A percentile compares a stretch with the other conserved stretches of the same genome.
phyloP scores from a whole-genome alignment of 2,888 invertebrate species.

The Strigamia transsilvanica region DNA sequence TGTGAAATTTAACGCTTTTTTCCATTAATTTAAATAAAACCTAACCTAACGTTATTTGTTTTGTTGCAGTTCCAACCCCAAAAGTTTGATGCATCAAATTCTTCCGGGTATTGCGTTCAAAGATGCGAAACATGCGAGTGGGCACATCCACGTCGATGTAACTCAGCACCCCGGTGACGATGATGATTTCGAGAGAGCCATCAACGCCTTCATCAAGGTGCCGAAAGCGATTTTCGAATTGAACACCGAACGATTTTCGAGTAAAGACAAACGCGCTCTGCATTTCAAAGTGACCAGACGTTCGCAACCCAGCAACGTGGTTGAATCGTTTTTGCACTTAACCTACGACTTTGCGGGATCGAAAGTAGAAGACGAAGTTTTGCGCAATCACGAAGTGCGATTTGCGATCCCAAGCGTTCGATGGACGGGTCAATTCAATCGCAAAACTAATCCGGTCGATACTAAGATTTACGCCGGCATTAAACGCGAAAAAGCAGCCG shows the following conservation, averaged over 20 bases:
- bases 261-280: not conserved
- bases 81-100: constrained; percentile 38
- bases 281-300: constrained; percentile 11
- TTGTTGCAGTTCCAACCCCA: not conserved
- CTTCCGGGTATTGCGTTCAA: constrained; percentile 41
- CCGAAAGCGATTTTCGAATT: constrained; percentile 50
- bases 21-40: no score
- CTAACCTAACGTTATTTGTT: not conserved
- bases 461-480: not conserved
- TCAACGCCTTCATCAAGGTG: not conserved
- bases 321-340: constrained; percentile 22
- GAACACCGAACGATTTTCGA: not conserved
- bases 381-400: not conserved
- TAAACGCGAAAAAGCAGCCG: constrained; percentile 37
- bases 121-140: not conserved
- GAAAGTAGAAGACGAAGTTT: not conserved
- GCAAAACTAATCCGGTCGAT: not conserved
- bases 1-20: not conserved
- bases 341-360: not conserved
- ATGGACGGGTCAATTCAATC: constrained; percentile 31
- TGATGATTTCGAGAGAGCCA: constrained; percentile 28
- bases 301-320: not conserved
- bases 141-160: constrained; percentile 2
- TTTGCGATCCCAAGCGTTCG: constrained; percentile 28
- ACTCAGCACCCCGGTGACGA: not conserved